phyloP scores from a whole-genome alignment of 2,888 invertebrate species.

The Suillia variegata region DNA sequence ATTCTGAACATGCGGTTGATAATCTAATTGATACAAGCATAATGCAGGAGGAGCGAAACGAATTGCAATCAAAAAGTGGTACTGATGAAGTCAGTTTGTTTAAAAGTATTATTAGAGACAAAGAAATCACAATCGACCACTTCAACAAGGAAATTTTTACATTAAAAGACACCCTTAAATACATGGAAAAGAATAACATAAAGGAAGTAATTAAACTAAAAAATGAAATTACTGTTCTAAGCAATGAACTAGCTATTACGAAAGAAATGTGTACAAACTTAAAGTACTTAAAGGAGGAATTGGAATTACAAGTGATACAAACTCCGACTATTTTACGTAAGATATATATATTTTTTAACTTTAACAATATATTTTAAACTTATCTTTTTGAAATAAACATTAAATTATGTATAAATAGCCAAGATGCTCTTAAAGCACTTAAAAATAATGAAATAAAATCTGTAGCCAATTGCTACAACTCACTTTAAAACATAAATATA shows the following conservation, averaged over 20 bases:
- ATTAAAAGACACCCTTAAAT: neutral
- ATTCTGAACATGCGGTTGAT: conserved; percentile 52
- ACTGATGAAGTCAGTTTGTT: conserved; percentile 29
- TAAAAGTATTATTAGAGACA: conserved; percentile 56
- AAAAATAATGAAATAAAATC: too few species aligned
- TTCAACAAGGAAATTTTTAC: conserved; percentile 37
- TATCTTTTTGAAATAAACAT: neutral
- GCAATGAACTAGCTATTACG: conserved; percentile 45
- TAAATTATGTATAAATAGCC: too few species aligned
- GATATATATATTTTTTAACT: conserved; percentile 34
- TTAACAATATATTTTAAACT: neutral
- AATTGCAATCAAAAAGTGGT: conserved; percentile 19
- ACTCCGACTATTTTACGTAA: conserved; percentile 66
- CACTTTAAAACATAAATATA: too few species aligned
- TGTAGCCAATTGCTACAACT: too few species aligned
- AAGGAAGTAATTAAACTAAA: conserved; percentile 40
- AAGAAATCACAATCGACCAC: conserved; percentile 38
- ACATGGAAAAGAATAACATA: conserved; percentile 34
- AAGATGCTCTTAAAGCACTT: too few species aligned
- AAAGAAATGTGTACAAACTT: conserved; percentile 51
- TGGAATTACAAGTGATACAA: conserved; percentile 53
- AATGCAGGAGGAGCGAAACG: conserved; percentile 26
- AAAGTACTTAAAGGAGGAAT: conserved; percentile 50
- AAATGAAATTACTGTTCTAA: conserved; percentile 44
- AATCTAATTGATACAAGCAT: conserved; percentile 55